A percentile compares a stretch with the other conserved stretches of the same genome.
Conservation (phyloP, 2,888 invertebrate species). For the Phrixothrix hirtus region DNA sequence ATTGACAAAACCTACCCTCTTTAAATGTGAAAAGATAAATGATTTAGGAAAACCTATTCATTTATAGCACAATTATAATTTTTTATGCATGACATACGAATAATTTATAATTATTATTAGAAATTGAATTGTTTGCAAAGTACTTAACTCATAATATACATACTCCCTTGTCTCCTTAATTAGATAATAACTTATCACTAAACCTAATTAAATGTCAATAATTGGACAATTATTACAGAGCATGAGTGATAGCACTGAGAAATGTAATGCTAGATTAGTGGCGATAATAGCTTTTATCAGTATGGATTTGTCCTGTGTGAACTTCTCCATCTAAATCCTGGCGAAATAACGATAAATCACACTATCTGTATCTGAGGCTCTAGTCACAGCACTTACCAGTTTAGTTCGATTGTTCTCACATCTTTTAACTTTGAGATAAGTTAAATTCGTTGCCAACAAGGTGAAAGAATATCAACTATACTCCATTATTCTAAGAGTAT, state of each 20-base stretch:
- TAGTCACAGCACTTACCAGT: conserved; percentile 50
- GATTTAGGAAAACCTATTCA: too few relatives aligned
- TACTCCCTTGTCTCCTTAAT: too few relatives aligned
- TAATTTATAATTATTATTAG: too few relatives aligned
- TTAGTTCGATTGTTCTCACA: conserved; percentile 49
- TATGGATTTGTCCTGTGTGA: conserved; percentile 49
- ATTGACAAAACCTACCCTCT: too few relatives aligned
- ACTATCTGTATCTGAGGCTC: conserved; percentile 49
- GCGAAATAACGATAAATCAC: conserved; percentile 53
- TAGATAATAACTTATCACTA: too few relatives aligned
- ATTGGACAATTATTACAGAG: conserved; percentile 35
- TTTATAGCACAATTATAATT: too few relatives aligned
- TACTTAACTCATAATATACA: too few relatives aligned
- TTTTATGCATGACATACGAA: too few relatives aligned
- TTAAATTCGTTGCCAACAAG: conserved; percentile 47
- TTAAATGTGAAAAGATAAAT: too few relatives aligned
- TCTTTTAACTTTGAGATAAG: conserved; percentile 51
- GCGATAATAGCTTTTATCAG: conserved; percentile 51
- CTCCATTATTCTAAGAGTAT: not conserved
- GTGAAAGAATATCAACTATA: not conserved
- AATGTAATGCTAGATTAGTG: conserved; percentile 37
- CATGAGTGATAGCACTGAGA: conserved; percentile 26
- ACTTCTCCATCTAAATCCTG: conserved; percentile 50
- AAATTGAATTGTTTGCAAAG: too few relatives aligned
- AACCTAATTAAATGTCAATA: too few relatives aligned